Base-by-base conservation (phyloP, 2,888 invertebrate genomes). In the Drosophila anceps region DNA sequence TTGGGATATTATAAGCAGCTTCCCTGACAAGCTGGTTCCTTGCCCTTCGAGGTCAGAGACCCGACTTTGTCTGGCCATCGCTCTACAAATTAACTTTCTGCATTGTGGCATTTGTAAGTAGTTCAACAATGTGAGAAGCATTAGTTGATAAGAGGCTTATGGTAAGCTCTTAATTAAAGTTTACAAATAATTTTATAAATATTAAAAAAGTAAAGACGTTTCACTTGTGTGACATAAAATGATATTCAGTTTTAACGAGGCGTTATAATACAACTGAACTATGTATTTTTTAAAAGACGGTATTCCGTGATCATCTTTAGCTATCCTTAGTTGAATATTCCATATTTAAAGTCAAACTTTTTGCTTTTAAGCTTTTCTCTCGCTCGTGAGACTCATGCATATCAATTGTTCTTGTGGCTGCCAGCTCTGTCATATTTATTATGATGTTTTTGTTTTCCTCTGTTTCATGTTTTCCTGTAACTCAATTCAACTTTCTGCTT, bases 401-500 rank as follows among this genome's bases (percentile, higher is more conserved):
- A 73, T 68, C 51, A 80, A 77, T 80, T 71, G 58, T 61, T 64
- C n/a, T 54, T 51, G 55, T 39, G 24, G 31, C 60, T 31, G n/a
- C 6, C 15, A 44, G 51, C 24, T 65, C 58, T 74, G 65, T 69
- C 69, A 61, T 58, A 70, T 71, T 80, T 79, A 63, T 69, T 66
- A 61, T 63, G 18, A 73, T 65, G 62, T 54, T 62, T 58, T 48
- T 35, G 20, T 59, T 75, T 65, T 20, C 15, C 27, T 54, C 27
- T 54, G 54, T n/a, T 54, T 54, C 66, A 9, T 72, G 54, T 41
- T 68, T 66, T 63, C 33, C 24, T 46, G 54, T 41, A 81, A 65
- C 72, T 67, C 68, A 74, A 70, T 85, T 74, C 65, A 71, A 80
- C 80, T 85, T 84, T 76, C 54, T 70, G 64, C 61, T 77, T 50